Conservation (phyloP, 92 coral and sea anemone species). For the Blastomussa wellsi region DNA sequence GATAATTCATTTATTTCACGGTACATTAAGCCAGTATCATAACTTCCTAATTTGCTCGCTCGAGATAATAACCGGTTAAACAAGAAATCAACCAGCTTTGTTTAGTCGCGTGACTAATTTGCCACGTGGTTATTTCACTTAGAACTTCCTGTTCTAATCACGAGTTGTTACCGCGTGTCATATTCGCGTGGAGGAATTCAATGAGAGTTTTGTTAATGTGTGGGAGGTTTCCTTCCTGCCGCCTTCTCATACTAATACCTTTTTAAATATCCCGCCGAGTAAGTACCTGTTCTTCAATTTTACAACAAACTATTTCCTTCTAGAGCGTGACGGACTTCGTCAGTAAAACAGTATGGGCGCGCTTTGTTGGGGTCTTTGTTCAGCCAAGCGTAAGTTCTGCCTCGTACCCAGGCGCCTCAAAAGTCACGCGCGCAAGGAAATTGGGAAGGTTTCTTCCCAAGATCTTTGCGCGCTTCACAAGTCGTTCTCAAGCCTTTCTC, state of each 20-base stretch:
- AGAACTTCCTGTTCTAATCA: slow-evolving; percentile 20
- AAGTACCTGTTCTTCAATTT: background rate
- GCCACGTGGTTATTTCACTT: slow-evolving; percentile 22
- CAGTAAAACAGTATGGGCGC: background rate
- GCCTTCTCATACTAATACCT: background rate
- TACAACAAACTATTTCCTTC: slow-evolving; percentile 11
- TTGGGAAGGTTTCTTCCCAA: no score
- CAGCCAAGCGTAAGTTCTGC: background rate
- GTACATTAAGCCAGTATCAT: background rate
- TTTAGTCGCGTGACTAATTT: slow-evolving; percentile 15
- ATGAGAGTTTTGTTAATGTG: background rate
- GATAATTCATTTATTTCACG: background rate
- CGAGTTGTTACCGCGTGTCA: background rate
- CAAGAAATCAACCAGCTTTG: background rate
- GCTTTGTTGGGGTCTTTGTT: background rate
- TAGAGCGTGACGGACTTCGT: background rate
- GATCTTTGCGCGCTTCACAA: no score
- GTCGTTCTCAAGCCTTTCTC: no score
- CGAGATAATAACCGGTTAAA: background rate
- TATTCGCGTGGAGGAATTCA: slow-evolving; percentile 13
- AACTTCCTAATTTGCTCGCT: background rate
- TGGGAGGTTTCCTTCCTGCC: background rate
- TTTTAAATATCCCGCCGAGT: background rate
- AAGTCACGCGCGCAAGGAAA: background rate
- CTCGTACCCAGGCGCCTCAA: background rate